phyloP scores from a whole-genome alignment of 2,797 vertebrate species.

The Gallinago nigripennis region DNA sequence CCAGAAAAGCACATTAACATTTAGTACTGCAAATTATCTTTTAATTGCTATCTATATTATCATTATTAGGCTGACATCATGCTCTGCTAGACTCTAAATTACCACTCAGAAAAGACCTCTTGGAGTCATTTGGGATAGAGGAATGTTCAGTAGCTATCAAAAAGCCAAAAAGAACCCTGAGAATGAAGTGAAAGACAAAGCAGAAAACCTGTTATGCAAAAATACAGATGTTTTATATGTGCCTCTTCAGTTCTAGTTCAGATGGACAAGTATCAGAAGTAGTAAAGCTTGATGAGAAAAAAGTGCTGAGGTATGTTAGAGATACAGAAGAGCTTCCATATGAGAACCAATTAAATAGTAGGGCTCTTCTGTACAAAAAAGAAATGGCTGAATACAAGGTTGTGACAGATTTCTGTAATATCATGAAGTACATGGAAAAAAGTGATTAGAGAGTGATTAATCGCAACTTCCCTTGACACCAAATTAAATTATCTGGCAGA shows the following conservation, averaged over 20 bases:
- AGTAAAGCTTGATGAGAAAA: background rate
- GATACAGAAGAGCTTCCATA: background rate
- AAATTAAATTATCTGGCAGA: conserved; percentile 19
- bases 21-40: background rate
- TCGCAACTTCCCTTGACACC: background rate
- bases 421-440: background rate
- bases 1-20: background rate
- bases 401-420: background rate
- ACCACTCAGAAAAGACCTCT: background rate
- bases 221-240: background rate
- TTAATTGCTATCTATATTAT: background rate
- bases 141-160: background rate
- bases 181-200: background rate
- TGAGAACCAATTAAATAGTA: background rate
- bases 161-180: background rate
- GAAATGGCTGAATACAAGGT: background rate
- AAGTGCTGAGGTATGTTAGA: background rate
- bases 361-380: background rate
- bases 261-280: background rate
- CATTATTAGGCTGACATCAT: background rate
- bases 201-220: background rate
- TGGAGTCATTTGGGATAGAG: background rate
- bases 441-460: background rate
- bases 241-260: background rate
- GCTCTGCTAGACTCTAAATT: background rate